Percentiles rank a stretch among this genome's conserved stretches.
Conservation (phyloP, 2,113 vertebrate genomes). For the Acrocephalus arundinaceus region DNA sequence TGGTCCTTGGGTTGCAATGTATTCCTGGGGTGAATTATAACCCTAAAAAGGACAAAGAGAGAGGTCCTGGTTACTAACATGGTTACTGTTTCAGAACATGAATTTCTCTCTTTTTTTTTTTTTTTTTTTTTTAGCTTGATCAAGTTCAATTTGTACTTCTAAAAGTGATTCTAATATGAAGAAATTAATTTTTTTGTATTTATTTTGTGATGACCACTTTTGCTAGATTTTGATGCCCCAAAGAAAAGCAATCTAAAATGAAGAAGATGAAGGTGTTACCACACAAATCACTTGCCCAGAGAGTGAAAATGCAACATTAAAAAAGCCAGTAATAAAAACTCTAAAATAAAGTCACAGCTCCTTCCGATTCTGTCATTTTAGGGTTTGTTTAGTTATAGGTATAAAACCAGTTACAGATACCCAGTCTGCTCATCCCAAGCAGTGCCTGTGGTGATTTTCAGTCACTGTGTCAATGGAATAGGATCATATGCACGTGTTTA, state of each 20-base stretch:
- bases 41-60: constrained; percentile 75
- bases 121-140: not conserved
- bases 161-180: not conserved
- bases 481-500: not conserved
- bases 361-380: not conserved
- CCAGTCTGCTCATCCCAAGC: not conserved
- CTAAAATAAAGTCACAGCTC: not conserved
- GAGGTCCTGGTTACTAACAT: not conserved
- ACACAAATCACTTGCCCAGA: not conserved
- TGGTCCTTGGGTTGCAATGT: constrained; percentile 95
- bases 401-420: not conserved
- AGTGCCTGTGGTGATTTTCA: not conserved
- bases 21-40: constrained; percentile 88
- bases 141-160: not conserved
- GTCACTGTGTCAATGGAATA: not conserved
- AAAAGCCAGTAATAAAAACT: not conserved
- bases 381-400: not conserved
- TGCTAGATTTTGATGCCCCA: not conserved
- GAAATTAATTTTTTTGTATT: not conserved
- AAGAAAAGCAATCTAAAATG: not conserved
- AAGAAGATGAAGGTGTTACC: not conserved
- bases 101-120: fast-evolving
- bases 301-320: not conserved
- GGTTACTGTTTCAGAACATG: not conserved
- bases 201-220: not conserved